Conservation (phyloP, 1,140 invertebrate species). For the Pogonognathellus flavescens region DNA sequence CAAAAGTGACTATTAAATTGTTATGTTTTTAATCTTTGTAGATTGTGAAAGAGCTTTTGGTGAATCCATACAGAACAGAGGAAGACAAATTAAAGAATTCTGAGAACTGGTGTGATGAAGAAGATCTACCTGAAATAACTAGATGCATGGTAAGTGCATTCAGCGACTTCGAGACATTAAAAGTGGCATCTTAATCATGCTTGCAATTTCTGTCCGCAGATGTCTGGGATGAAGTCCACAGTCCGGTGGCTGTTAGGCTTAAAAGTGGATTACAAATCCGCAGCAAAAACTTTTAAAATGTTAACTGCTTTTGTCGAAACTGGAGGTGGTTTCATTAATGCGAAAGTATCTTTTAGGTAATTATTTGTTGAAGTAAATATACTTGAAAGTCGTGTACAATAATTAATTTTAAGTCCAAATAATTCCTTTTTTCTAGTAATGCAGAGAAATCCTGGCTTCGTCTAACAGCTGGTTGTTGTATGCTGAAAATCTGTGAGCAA, state of each 20-base stretch:
- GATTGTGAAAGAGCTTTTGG: constrained; percentile 94
- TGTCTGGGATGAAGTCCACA: constrained; percentile 95
- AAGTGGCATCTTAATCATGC: constrained; percentile 53
- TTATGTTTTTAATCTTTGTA: constrained; percentile 67
- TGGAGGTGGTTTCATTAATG: constrained; percentile 78
- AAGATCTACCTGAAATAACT: constrained; percentile 86
- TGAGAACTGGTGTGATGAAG: constrained; percentile 88
- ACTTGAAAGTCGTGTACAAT: too few relatives aligned
- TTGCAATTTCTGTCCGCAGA: constrained; percentile 69
- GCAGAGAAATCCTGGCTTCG: constrained; percentile 94
- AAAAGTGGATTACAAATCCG: constrained; percentile 88
- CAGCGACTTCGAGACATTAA: not conserved
- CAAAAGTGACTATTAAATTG: too few relatives aligned
- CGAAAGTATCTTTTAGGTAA: constrained; percentile 71
- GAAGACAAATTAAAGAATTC: constrained; percentile 68
- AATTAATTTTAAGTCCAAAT: not conserved
- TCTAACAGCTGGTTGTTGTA: constrained; percentile 90
- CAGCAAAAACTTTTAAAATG: constrained; percentile 94
- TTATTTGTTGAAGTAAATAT: not conserved
- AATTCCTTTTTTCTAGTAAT: constrained; percentile 74
- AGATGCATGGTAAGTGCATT: constrained; percentile 81
- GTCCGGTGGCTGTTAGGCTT: constrained; percentile 94
- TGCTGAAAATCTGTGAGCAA: constrained; percentile 96
- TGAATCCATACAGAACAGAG: constrained; percentile 75
- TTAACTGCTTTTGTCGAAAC: constrained; percentile 90